Evolutionary conservation across 2,113 vertebrate genomes (phyloP).

Genomic region (Crocuta crocuta): DNA sequence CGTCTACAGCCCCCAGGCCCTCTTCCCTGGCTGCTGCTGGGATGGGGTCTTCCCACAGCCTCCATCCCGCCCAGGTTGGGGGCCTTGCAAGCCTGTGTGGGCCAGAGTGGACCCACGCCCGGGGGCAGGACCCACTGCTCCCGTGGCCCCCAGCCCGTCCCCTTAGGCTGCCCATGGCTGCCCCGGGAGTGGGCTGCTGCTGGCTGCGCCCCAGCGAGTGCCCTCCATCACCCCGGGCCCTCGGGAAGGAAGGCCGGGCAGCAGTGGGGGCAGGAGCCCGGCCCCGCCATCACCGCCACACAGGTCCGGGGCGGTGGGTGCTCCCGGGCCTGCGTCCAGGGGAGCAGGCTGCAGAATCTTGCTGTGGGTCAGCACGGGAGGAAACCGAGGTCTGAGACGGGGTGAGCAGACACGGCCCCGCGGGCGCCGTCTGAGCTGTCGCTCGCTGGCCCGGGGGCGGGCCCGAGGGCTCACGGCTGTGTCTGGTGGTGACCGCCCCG

Average conservation of each 20-base stretch:
- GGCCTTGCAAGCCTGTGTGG: rapidly evolving
- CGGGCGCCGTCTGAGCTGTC: rapidly evolving
- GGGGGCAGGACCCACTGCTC: neutral
- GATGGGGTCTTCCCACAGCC: too few species aligned
- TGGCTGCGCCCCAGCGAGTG: rapidly evolving
- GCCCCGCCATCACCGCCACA: rapidly evolving
- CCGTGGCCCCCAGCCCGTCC: neutral
- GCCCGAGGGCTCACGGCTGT: rapidly evolving
- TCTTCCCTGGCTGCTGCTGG: rapidly evolving
- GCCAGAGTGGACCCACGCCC: neutral
- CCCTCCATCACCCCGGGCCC: neutral
- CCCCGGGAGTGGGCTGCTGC: neutral
- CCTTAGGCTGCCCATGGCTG: neutral
- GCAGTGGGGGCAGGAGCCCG: neutral
- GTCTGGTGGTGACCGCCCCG: rapidly evolving
- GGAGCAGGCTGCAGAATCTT: neutral
- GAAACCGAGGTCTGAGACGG: rapidly evolving
- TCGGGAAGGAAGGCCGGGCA: neutral
- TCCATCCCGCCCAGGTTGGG: neutral
- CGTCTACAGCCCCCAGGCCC: too few species aligned
- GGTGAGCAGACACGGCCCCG: rapidly evolving
- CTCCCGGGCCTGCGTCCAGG: rapidly evolving
- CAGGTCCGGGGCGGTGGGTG: rapidly evolving
- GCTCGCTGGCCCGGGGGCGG: rapidly evolving
- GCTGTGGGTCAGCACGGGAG: neutral